Conservation (phyloP, 1,140 invertebrate genomes). For the Vanessa atalanta region DNA sequence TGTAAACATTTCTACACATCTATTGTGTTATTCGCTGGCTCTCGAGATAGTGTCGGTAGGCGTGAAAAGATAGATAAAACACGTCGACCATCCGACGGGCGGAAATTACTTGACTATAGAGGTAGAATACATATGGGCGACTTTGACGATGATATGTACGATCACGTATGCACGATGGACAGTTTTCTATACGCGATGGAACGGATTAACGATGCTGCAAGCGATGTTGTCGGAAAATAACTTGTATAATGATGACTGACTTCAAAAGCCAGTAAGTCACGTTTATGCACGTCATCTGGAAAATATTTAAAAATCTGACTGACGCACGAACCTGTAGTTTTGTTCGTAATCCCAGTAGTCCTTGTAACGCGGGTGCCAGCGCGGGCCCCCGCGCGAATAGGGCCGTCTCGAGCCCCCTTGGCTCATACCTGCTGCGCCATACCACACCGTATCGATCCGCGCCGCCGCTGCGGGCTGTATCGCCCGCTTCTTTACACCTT, state of each 20-base stretch:
- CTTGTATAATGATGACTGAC: neutral
- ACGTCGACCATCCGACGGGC: neutral
- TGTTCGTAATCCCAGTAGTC: slow-evolving; percentile 77
- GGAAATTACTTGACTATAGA: slow-evolving; percentile 1
- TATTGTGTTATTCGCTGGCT: neutral
- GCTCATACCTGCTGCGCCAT: slow-evolving; percentile 72
- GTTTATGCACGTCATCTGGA: slow-evolving; percentile 7
- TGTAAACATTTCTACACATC: slow-evolving; percentile 1
- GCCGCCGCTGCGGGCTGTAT: slow-evolving; percentile 28
- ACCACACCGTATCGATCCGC: slow-evolving; percentile 64
- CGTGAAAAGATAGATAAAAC: neutral
- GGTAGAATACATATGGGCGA: neutral
- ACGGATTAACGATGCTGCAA: neutral
- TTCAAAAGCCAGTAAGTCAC: neutral
- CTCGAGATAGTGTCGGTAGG: neutral
- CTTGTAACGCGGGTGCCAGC: slow-evolving; percentile 76
- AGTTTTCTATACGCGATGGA: too few species aligned
- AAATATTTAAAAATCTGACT: slow-evolving; percentile 15
- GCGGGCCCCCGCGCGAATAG: slow-evolving; percentile 73
- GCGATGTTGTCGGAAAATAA: neutral
- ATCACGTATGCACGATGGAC: too few species aligned
- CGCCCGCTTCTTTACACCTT: slow-evolving; percentile 7
- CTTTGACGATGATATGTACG: too few species aligned
- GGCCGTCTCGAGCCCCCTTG: slow-evolving; percentile 73
- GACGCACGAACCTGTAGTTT: slow-evolving; percentile 64